These are phyloP conservation scores for Pedionomus torquatus DNA, from an alignment of 2,113 vertebrate species.

Conservation along the genomic window DNA sequence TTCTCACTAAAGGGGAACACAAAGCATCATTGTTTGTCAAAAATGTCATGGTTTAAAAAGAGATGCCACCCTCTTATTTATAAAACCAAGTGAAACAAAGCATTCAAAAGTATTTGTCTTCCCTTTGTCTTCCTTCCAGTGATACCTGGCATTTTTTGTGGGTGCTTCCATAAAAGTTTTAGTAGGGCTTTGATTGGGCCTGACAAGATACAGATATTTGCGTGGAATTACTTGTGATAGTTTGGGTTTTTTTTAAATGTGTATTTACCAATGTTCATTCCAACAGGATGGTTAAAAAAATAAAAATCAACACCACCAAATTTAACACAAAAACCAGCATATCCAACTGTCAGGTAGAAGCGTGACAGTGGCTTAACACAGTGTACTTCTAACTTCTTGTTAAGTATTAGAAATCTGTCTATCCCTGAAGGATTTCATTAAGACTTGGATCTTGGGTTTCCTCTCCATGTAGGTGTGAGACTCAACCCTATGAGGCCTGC, in stretches of 20 bases:
- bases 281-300: neutral
- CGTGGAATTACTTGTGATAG: neutral
- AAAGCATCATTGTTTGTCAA: slow-evolving; percentile 42
- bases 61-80: neutral
- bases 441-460: neutral
- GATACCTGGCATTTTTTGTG: neutral
- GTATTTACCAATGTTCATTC: neutral
- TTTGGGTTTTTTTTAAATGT: neutral
- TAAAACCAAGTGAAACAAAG: neutral
- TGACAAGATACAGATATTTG: neutral
- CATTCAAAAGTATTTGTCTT: neutral
- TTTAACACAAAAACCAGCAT: neutral
- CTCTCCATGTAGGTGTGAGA: neutral
- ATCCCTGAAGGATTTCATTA: neutral
- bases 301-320: neutral
- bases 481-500: neutral
- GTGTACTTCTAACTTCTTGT: neutral
- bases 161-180: neutral
- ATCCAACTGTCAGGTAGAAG: neutral
- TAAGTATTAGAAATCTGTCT: neutral
- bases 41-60: slow-evolving; percentile 20
- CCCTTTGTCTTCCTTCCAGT: neutral
- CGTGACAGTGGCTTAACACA: neutral
- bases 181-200: neutral
- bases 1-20: slow-evolving; percentile 6